phyloP scores from a whole-genome alignment of 2,797 vertebrate genomes.

The Ispidina picta region DNA sequence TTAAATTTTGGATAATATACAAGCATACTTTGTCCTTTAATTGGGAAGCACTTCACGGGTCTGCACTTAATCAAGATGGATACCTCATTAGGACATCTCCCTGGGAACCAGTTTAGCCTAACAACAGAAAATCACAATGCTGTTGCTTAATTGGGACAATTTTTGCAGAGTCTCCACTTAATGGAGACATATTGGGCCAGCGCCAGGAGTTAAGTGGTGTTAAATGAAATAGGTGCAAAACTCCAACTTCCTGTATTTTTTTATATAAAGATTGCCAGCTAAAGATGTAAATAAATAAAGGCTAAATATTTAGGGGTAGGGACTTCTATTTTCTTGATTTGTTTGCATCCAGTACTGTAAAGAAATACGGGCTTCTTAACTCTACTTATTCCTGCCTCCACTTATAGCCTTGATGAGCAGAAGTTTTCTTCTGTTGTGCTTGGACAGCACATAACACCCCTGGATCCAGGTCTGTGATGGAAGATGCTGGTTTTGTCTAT shows the following conservation, averaged over 20 bases:
- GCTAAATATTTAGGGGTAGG: background rate
- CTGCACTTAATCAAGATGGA: constrained; percentile 70
- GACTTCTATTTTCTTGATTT: background rate
- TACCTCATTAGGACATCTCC: constrained; percentile 73
- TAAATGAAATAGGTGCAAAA: constrained; percentile 69
- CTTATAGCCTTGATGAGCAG: background rate
- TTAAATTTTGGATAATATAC: background rate
- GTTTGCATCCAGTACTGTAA: background rate
- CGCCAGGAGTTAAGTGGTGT: constrained; percentile 71
- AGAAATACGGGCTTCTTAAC: background rate
- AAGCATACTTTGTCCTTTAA: constrained; percentile 35
- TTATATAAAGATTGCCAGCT: constrained; percentile 31
- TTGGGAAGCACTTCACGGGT: constrained; percentile 62
- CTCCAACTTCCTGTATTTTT: constrained; percentile 46
- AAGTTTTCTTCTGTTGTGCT: background rate
- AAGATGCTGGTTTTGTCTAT: background rate
- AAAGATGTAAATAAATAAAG: constrained; percentile 32
- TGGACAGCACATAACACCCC: background rate
- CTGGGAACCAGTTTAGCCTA: constrained; percentile 71
- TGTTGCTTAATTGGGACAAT: constrained; percentile 71
- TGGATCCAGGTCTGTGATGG: background rate
- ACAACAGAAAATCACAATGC: constrained; percentile 60
- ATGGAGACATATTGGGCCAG: constrained; percentile 64
- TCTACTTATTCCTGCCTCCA: background rate
- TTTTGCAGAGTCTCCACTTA: constrained; percentile 65